These are phyloP conservation scores for Dynastes maya DNA, from an alignment of 2,888 invertebrate species.

Conservation along the genomic window DNA sequence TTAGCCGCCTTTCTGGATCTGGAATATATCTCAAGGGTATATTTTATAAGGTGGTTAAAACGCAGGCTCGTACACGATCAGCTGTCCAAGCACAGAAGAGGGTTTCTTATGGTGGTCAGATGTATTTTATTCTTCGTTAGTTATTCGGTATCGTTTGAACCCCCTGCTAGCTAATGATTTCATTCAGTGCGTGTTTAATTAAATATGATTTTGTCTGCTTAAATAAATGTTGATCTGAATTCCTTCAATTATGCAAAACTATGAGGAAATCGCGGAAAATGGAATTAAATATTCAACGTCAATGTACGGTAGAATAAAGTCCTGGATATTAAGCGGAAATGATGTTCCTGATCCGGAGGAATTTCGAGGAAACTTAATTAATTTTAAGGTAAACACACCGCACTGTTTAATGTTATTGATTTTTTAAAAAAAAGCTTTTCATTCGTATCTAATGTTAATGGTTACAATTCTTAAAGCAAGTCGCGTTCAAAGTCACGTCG, in stretches of 20 bases:
- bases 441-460: neutral
- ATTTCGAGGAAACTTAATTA: conserved; percentile 61
- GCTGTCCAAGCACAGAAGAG: conserved; percentile 20
- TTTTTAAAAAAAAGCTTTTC: neutral
- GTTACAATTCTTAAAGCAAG: neutral
- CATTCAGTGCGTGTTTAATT: neutral
- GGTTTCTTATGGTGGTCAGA: conserved; percentile 1
- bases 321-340: conserved; percentile 62
- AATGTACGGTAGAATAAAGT: conserved; percentile 63
- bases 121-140: conserved; percentile 13
- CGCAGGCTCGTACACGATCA: conserved; percentile 44
- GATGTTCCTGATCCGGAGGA: conserved; percentile 59
- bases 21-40: neutral
- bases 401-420: conserved; percentile 39
- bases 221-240: too few species aligned
- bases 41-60: conserved; percentile 29
- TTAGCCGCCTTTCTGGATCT: neutral
- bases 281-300: conserved; percentile 56
- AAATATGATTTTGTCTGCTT: too few species aligned
- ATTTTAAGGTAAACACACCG: conserved; percentile 59
- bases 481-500: conserved; percentile 28
- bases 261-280: conserved; percentile 57
- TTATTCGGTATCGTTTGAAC: conserved; percentile 4
- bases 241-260: conserved; percentile 58
- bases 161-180: neutral